Evolutionary conservation across 2,113 vertebrate species (phyloP).

Genomic region (Tricholaema leucomelas): DNA sequence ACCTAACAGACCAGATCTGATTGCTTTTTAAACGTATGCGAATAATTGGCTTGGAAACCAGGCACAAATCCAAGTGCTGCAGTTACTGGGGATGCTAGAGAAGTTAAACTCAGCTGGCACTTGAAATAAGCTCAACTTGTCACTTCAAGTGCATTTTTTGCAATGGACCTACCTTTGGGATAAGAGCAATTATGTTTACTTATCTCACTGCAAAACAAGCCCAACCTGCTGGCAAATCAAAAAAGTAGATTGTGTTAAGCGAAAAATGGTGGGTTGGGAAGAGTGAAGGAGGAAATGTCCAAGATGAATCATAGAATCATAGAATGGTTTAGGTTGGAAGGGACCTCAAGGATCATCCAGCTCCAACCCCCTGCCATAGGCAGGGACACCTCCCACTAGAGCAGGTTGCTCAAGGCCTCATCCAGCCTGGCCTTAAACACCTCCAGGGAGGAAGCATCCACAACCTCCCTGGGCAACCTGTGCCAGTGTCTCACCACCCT

Average conservation of each 20-base stretch:
- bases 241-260: background rate
- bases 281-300: background rate
- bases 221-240: background rate
- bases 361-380: too few relatives aligned
- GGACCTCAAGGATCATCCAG: too few relatives aligned
- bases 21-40: conserved; percentile 33
- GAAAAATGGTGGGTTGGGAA: background rate
- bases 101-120: conserved; percentile 45
- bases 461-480: too few relatives aligned
- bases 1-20: conserved; percentile 64
- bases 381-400: too few relatives aligned
- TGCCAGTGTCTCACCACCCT: too few relatives aligned
- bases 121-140: conserved; percentile 3
- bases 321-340: too few relatives aligned
- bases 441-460: too few relatives aligned
- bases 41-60: conserved; percentile 48
- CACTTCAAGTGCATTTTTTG: background rate
- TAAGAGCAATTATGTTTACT: background rate
- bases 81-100: background rate
- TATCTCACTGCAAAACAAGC: background rate
- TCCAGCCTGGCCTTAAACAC: too few relatives aligned
- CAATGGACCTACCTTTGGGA: background rate
- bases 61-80: conserved; percentile 11
- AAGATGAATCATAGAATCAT: too few relatives aligned
- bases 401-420: too few relatives aligned